These are phyloP conservation scores for Epizoanthus illoricatus DNA, from an alignment of 92 coral and sea anemone genomes.

Conservation along the genomic window DNA sequence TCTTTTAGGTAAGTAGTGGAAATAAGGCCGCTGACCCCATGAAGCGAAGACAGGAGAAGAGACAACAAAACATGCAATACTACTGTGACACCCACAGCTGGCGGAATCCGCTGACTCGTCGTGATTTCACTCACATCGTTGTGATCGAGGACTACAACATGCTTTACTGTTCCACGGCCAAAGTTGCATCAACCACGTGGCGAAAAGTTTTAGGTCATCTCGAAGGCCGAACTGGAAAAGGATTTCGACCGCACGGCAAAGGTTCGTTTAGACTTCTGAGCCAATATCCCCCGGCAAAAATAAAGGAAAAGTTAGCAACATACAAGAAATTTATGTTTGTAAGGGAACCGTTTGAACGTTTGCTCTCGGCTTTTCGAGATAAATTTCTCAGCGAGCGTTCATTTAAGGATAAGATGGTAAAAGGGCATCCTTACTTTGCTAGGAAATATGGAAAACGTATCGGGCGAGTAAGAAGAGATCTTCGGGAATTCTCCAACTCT, in stretches of 20 bases:
- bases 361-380: constrained; percentile 53
- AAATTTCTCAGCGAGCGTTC: constrained; percentile 46
- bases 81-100: constrained; percentile 31
- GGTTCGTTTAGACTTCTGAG: constrained; percentile 37
- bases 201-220: constrained; percentile 21
- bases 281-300: constrained; percentile 19
- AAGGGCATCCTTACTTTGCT: constrained; percentile 27
- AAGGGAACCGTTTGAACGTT: constrained; percentile 59
- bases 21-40: not conserved
- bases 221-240: constrained; percentile 23
- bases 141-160: constrained; percentile 35
- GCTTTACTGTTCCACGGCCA: constrained; percentile 38
- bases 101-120: constrained; percentile 40
- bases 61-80: constrained; percentile 5
- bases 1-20: not conserved
- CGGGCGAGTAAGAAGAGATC: constrained; percentile 15
- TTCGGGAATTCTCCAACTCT: not conserved
- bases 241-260: constrained; percentile 34
- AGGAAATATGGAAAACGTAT: constrained; percentile 26
- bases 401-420: constrained; percentile 26
- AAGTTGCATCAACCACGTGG: constrained; percentile 40
- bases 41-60: not conserved
- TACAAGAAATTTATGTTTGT: constrained; percentile 55
- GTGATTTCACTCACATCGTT: constrained; percentile 33
- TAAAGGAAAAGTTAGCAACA: constrained; percentile 33